phyloP scores from a whole-genome alignment of 2,113 vertebrate genomes.

The Sinocyclocheilus rhinocerous region DNA sequence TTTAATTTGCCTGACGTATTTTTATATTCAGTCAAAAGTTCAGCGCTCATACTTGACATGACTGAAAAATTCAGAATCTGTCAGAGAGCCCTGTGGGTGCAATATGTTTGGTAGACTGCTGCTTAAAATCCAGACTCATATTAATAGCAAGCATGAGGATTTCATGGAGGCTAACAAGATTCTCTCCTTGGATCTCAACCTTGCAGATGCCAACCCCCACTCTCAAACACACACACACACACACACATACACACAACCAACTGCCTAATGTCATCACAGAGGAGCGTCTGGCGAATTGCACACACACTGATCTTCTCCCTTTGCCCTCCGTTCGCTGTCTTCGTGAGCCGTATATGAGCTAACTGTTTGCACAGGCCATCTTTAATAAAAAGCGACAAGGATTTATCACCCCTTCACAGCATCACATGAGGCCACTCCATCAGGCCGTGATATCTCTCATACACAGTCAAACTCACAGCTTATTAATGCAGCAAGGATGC shows the following conservation, averaged over 20 bases:
- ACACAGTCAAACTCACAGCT: slow-evolving; percentile 65
- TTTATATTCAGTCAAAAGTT: slow-evolving; percentile 32
- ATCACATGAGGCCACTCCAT: slow-evolving; percentile 72
- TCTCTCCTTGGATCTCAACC: slow-evolving; percentile 40
- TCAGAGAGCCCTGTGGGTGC: slow-evolving; percentile 30
- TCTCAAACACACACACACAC: not conserved
- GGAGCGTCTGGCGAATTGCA: slow-evolving; percentile 66
- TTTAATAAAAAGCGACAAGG: slow-evolving; percentile 78
- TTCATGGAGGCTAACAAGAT: slow-evolving; percentile 44
- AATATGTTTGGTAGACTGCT: slow-evolving; percentile 36
- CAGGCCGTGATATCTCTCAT: slow-evolving; percentile 64
- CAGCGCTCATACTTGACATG: not conserved
- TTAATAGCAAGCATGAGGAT: slow-evolving; percentile 42
- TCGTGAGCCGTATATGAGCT: slow-evolving; percentile 68
- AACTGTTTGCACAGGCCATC: slow-evolving; percentile 74
- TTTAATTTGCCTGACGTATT: slow-evolving; percentile 6
- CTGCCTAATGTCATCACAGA: slow-evolving; percentile 69
- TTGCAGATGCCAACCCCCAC: slow-evolving; percentile 23
- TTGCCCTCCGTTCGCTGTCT: slow-evolving; percentile 44
- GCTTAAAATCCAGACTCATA: slow-evolving; percentile 41
- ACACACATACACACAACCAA: slow-evolving; percentile 6
- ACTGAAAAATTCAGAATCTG: slow-evolving; percentile 32
- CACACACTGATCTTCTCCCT: slow-evolving; percentile 60
- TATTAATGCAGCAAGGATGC: slow-evolving; percentile 71
- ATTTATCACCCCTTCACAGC: slow-evolving; percentile 75